Base-by-base conservation (phyloP, 2,888 invertebrate species). In the Gonocerus acuteangulatus region DNA sequence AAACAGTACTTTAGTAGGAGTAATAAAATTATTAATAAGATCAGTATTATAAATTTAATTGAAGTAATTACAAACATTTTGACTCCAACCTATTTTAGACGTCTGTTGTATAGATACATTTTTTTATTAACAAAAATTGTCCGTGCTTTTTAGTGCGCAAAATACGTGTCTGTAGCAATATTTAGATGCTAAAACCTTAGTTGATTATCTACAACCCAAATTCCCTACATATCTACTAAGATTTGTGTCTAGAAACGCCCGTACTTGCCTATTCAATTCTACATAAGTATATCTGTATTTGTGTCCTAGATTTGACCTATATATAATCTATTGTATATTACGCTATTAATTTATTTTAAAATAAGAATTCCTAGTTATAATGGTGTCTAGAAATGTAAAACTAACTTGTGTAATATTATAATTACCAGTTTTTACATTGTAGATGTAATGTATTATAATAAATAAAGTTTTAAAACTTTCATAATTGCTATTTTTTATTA, bases 341-440 rank as follows among this genome's bases (percentile, higher is more conserved):
- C 47, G 48, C 45, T 47, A 59, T 48, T 59, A 59, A 59, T 59
- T 59, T 49, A 51, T 51, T 51, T 60, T 21, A 51, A 42, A 48
- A 51, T 42, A 51, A 48, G 27, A 39, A 60, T 13, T 13, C n/a
- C 21, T 42, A 51, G 51, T 21, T 42, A 51, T 42, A 16, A 21
- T 51, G 51, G 21, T 51, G 44, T 51, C 47, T 51, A 44, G 36
- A 51, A 34, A 51, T 44, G 36, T 51, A 32, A 45, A 32, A 60
- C 60, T 64, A 66, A 65, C 61, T 63, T 54, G 59, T 63, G 59
- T 66, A 54, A 54, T 61, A 65, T 61, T 64, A 63, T 64, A 63
- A 42, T 65, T 66, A 67, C 67, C 66, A 66, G 64, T 67, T 67
- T 67, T 67, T 67, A 67, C 66, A 67, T 67, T 66, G 68, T 67